phyloP scores from a whole-genome alignment of 2,888 invertebrate species.

The Hemicrepidius hirtus region DNA sequence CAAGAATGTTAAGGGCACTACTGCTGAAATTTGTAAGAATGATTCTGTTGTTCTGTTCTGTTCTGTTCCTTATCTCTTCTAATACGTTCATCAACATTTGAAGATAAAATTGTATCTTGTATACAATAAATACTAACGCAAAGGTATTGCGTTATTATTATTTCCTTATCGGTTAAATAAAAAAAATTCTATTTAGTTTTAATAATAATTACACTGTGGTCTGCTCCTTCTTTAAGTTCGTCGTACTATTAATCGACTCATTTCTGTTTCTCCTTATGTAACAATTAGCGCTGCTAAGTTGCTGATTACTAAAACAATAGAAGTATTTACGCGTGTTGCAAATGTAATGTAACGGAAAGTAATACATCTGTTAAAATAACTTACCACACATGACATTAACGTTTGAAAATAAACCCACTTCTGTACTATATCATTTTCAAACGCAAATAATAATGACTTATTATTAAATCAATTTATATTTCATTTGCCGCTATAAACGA shows the following conservation, averaged over 20 bases:
- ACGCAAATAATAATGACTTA: background rate
- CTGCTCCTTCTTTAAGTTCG: background rate
- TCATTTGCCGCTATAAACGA: too few species aligned
- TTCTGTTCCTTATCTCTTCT: too few species aligned
- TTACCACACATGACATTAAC: background rate
- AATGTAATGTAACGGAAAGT: constrained; percentile 22
- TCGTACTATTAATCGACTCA: constrained; percentile 19
- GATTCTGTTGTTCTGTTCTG: too few species aligned
- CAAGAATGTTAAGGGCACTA: too few species aligned
- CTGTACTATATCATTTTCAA: background rate
- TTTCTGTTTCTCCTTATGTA: constrained; percentile 17
- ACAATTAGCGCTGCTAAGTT: constrained; percentile 27
- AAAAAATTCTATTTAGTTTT: constrained; percentile 2
- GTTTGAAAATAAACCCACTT: background rate
- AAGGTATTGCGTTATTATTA: too few species aligned
- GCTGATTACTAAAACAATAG: constrained; percentile 27
- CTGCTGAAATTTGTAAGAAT: too few species aligned
- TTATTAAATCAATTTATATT: background rate
- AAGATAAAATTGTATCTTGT: too few species aligned
- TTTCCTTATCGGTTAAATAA: background rate
- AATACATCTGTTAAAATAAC: constrained; percentile 29
- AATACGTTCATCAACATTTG: too few species aligned
- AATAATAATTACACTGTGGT: constrained; percentile 11
- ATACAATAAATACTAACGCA: too few species aligned
- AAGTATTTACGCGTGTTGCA: constrained; percentile 7